Evolutionary conservation across 1,140 invertebrate genomes (phyloP).

Genomic region (Pteromalus puparum): DNA sequence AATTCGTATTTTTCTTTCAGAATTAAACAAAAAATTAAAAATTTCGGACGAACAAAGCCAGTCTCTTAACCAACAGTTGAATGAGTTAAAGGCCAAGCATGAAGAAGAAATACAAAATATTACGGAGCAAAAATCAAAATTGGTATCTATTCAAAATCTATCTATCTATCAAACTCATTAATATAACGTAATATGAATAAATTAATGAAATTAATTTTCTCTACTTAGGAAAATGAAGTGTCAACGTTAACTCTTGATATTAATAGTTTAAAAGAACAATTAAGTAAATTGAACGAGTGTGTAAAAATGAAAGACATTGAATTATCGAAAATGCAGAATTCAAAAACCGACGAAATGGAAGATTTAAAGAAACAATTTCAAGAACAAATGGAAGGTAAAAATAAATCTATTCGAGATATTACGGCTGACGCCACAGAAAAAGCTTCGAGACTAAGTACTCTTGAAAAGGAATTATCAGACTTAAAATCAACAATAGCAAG

Average conservation of each 20-base stretch:
- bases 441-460: constrained; percentile 58
- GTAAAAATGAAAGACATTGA: constrained; percentile 63
- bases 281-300: constrained; percentile 61
- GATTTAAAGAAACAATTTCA: constrained; percentile 64
- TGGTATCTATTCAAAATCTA: constrained; percentile 57
- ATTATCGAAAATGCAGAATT: constrained; percentile 63
- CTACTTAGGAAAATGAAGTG: constrained; percentile 61
- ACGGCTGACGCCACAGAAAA: constrained; percentile 62
- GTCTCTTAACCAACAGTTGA: constrained; percentile 56
- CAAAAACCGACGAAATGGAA: constrained; percentile 62
- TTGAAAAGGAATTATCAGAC: constrained; percentile 66
- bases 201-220: constrained; percentile 20
- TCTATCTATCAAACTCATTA: no score
- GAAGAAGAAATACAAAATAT: constrained; percentile 55
- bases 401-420: constrained; percentile 64
- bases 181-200: not conserved
- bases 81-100: constrained; percentile 49
- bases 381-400: constrained; percentile 62
- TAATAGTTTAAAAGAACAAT: constrained; percentile 54
- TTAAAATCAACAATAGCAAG: constrained; percentile 64
- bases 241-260: constrained; percentile 55
- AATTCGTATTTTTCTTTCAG: constrained; percentile 54
- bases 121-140: constrained; percentile 60
- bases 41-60: constrained; percentile 56
- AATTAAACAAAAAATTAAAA: constrained; percentile 57